These are phyloP conservation scores for Synchiropus splendidus DNA, from an alignment of 2,113 vertebrate species.

Conservation along the genomic window DNA sequence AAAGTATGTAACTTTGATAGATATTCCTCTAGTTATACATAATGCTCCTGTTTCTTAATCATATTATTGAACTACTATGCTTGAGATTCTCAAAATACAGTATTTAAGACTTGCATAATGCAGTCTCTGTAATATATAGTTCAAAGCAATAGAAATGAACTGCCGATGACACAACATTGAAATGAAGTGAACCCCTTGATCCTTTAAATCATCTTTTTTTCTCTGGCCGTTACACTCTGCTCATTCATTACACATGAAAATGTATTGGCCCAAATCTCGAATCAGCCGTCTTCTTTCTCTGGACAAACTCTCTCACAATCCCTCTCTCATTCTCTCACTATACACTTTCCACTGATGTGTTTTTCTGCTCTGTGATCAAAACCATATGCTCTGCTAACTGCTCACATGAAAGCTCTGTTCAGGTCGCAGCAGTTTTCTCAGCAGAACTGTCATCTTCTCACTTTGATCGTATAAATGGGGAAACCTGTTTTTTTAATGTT, in stretches of 20 bases:
- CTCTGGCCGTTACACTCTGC: slow-evolving; percentile 10
- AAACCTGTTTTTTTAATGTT: slow-evolving; percentile 4
- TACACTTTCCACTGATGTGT: slow-evolving; percentile 46
- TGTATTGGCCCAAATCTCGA: slow-evolving; percentile 17
- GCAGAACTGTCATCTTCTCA: slow-evolving; percentile 7
- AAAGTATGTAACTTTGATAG: no score
- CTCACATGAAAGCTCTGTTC: slow-evolving; percentile 49
- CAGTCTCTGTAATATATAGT: no score
- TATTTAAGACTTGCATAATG: no score
- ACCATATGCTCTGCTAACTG: slow-evolving; percentile 56
- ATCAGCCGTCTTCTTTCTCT: slow-evolving; percentile 25
- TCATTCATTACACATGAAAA: slow-evolving; percentile 12
- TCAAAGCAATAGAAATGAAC: no score
- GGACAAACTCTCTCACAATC: slow-evolving; percentile 7
- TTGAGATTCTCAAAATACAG: no score
- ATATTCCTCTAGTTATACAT: no score
- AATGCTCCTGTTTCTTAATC: no score
- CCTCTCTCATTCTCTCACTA: slow-evolving; percentile 5
- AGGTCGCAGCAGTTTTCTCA: slow-evolving; percentile 30
- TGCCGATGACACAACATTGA: neutral
- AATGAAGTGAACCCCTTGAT: neutral
- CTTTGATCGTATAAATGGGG: slow-evolving; percentile 12
- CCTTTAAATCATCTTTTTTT: slow-evolving; percentile 13
- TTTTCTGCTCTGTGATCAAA: slow-evolving; percentile 56
- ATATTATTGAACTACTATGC: no score